Conservation (phyloP, 2,113 vertebrate genomes). For the Coregonus clupeaformis region DNA sequence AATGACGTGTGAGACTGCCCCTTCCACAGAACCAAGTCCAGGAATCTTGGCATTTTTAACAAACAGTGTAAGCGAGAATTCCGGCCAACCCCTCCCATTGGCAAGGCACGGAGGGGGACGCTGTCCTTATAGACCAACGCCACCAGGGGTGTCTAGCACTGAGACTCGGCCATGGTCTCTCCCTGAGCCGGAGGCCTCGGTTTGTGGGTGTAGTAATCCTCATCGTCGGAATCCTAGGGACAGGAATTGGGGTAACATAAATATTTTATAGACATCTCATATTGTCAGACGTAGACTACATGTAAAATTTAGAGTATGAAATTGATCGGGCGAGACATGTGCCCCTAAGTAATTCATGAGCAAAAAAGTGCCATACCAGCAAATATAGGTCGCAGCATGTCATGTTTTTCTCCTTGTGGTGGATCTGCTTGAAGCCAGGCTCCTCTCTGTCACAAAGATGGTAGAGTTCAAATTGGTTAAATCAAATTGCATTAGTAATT, state of each 20-base stretch:
- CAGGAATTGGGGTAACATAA: constrained; percentile 17
- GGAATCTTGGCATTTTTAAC: background rate
- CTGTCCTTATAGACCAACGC: background rate
- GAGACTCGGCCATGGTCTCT: constrained; percentile 56
- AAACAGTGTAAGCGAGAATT: background rate
- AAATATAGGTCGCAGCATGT: constrained; percentile 59
- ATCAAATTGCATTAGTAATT: too few relatives aligned
- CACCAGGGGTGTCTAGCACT: constrained; percentile 56
- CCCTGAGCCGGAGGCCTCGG: constrained; percentile 18
- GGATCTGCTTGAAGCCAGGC: constrained; percentile 9
- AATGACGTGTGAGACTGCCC: too few relatives aligned
- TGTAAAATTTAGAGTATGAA: constrained; percentile 57
- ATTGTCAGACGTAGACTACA: constrained; percentile 31
- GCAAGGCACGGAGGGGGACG: too few relatives aligned
- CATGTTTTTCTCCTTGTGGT: constrained; percentile 8
- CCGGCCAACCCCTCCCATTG: background rate
- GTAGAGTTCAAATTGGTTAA: background rate
- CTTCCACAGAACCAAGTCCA: background rate
- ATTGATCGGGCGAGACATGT: constrained; percentile 48
- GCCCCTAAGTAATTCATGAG: constrained; percentile 53
- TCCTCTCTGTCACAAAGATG: constrained; percentile 60
- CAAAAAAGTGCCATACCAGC: constrained; percentile 52
- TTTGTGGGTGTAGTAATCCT: constrained; percentile 45
- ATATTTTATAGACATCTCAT: constrained; percentile 44
- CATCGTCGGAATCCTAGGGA: constrained; percentile 64